Percentiles rank a stretch among this genome's conserved stretches.
These are phyloP conservation scores for Dryobotodes eremita DNA, from an alignment of 2,888 invertebrate species.

Conservation along the genomic window DNA sequence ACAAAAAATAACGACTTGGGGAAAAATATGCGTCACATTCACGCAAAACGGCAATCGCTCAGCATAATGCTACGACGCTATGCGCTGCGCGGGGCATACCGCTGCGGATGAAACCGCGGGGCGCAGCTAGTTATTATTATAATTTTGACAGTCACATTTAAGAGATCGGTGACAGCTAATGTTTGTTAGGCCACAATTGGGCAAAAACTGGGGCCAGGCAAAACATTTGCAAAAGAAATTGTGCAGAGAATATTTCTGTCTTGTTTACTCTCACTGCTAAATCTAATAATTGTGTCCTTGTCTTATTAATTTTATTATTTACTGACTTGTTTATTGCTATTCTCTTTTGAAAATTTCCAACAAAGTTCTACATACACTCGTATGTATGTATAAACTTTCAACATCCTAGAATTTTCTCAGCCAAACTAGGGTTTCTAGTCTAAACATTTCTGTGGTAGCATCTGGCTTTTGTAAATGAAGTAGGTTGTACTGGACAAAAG, in stretches of 20 bases:
- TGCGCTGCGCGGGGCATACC: no score
- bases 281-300: neutral
- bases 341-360: slow-evolving; percentile 3
- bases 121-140: no score
- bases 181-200: neutral
- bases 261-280: neutral
- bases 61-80: no score
- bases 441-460: slow-evolving; percentile 44
- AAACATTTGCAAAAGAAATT: neutral
- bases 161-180: no score
- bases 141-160: no score
- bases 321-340: neutral
- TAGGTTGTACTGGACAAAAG: slow-evolving; percentile 3
- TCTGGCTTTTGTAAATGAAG: slow-evolving; percentile 53
- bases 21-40: no score
- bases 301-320: neutral
- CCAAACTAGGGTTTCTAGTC: slow-evolving; percentile 23
- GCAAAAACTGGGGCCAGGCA: neutral
- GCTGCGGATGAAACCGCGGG: no score
- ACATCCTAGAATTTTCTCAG: slow-evolving; percentile 3
- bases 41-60: no score
- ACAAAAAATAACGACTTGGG: no score
- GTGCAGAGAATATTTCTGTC: neutral
- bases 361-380: neutral
- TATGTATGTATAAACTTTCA: slow-evolving; percentile 13